Percentiles rank a stretch among this genome's conserved stretches.
These are phyloP conservation scores for Drosophila anomalata DNA, from an alignment of 2,888 invertebrate species.

Conservation along the genomic window DNA sequence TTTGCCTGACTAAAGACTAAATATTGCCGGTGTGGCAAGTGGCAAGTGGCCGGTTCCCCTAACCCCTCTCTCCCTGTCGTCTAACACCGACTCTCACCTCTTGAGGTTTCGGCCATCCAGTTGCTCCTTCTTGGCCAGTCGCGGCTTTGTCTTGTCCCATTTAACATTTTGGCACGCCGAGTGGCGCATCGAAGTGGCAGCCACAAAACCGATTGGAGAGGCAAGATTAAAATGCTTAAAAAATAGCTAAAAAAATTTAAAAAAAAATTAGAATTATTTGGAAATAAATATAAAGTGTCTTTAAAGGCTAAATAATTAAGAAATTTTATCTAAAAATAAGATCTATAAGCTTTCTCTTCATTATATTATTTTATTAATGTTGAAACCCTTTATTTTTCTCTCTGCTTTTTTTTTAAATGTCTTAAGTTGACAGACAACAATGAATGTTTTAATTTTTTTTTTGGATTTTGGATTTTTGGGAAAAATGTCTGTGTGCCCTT, in stretches of 20 bases:
- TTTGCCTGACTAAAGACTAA: constrained; percentile 33
- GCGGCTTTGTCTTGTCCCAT: constrained; percentile 59
- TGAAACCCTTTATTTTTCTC: background rate
- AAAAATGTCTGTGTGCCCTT: constrained; percentile 61
- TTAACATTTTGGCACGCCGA: constrained; percentile 68
- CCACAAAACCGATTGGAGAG: constrained; percentile 7
- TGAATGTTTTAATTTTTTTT: constrained; percentile 68
- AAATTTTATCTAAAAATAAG: too few species aligned
- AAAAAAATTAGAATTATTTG: background rate
- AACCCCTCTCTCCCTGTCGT: constrained; percentile 5
- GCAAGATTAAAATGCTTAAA: constrained; percentile 5
- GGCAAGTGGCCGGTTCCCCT: constrained; percentile 44
- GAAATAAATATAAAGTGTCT: background rate
- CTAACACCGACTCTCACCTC: background rate
- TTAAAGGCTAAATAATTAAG: too few species aligned
- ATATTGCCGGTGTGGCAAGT: constrained; percentile 60
- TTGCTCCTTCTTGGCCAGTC: constrained; percentile 11
- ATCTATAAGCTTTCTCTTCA: too few species aligned
- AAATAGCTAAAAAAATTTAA: background rate
- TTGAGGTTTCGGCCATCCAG: constrained; percentile 1
- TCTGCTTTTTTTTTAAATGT: background rate
- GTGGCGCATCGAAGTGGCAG: constrained; percentile 58
- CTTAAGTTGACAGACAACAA: constrained; percentile 33
- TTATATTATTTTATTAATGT: too few species aligned
- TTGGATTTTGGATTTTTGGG: constrained; percentile 3